Conservation (phyloP, 2,797 vertebrate species). For the Lagodon rhomboides region DNA sequence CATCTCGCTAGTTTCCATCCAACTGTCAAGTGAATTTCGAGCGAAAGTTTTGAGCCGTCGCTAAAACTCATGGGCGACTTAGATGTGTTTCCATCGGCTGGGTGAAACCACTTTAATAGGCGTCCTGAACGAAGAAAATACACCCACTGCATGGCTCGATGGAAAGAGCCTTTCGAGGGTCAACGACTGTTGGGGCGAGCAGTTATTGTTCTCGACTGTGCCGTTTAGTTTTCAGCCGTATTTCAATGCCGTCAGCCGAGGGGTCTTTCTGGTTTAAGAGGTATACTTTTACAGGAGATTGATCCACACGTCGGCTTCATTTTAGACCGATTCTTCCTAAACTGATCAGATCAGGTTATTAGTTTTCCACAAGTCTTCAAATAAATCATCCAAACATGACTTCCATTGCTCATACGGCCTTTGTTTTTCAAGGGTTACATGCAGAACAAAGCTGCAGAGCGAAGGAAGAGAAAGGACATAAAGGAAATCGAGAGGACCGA, state of each 20-base stretch:
- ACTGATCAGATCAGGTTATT: not conserved
- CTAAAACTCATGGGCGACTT: conserved; percentile 52
- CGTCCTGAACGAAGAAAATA: conserved; percentile 45
- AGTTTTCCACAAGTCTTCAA: not conserved
- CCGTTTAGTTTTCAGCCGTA: conserved; percentile 17
- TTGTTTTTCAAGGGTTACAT: not conserved
- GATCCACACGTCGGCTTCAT: not conserved
- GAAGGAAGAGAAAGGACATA: not conserved
- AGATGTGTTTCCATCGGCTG: conserved; percentile 54
- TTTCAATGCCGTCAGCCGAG: conserved; percentile 23
- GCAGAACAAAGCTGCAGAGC: not conserved
- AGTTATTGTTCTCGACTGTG: conserved; percentile 61
- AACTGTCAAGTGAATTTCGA: conserved; percentile 58
- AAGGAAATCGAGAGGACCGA: not conserved
- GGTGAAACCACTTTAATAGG: conserved; percentile 56
- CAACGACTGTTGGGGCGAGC: conserved; percentile 11
- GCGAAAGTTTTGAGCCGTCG: conserved; percentile 51
- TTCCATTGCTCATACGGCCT: not conserved
- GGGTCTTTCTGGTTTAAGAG: not conserved
- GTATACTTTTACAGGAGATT: not conserved
- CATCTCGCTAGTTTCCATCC: conserved; percentile 57
- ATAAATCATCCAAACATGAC: not conserved
- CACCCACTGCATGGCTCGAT: conserved; percentile 39
- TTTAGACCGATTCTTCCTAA: not conserved
- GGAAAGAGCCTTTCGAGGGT: conserved; percentile 51